Conservation (phyloP, 2,797 vertebrate species). For the Mycteria americana region DNA sequence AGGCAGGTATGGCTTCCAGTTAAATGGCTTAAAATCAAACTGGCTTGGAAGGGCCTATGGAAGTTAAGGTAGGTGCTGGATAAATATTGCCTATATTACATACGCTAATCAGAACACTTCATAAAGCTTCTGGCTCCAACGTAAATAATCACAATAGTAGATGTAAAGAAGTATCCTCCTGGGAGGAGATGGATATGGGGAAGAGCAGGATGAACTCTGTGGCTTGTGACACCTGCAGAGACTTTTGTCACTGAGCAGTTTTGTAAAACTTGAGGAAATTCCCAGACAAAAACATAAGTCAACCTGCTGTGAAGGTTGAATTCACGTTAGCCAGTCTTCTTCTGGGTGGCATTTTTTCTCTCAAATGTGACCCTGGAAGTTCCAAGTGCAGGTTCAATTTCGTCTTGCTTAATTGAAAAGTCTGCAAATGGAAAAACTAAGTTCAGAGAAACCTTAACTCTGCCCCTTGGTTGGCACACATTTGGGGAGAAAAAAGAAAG, state of each 20-base stretch:
- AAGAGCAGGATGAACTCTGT: neutral
- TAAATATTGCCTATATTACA: neutral
- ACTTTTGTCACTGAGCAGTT: neutral
- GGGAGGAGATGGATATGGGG: neutral
- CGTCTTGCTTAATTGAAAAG: neutral
- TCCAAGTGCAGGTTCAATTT: neutral
- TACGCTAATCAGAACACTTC: neutral
- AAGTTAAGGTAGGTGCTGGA: conserved; percentile 37
- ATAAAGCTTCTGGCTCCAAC: neutral
- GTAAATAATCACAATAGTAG: neutral
- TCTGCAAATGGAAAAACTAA: neutral
- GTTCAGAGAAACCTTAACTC: neutral
- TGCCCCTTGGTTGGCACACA: neutral
- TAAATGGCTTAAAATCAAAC: neutral
- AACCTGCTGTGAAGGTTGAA: neutral
- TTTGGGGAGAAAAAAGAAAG: too few relatives aligned
- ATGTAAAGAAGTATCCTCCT: neutral
- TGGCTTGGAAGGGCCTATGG: neutral
- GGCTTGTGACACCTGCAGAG: neutral
- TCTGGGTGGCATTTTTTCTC: neutral
- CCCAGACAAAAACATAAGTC: conserved; percentile 16
- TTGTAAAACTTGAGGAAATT: conserved; percentile 25
- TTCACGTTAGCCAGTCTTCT: neutral
- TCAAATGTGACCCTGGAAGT: neutral
- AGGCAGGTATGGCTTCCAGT: neutral